phyloP scores from a whole-genome alignment of 2,113 vertebrate genomes.

The Melanostigma gelatinosum region DNA sequence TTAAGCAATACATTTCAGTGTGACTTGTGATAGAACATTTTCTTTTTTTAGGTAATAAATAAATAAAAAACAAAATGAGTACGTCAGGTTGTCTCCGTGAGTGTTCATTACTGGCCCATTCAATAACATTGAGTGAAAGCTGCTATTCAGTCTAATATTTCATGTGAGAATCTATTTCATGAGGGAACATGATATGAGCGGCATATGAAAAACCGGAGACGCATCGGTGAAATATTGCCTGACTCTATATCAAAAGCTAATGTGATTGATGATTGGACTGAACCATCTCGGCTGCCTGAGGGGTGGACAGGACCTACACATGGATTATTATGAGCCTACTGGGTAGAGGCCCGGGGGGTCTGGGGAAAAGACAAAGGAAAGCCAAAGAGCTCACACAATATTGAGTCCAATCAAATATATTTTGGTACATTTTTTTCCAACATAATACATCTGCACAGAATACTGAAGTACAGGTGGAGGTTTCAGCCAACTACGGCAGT shows the following conservation, averaged over 20 bases:
- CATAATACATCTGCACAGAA: background rate
- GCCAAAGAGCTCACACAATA: background rate
- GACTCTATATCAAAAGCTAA: conserved; percentile 37
- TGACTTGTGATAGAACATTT: conserved; percentile 89
- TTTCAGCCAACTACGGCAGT: background rate
- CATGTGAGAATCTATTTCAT: conserved; percentile 55
- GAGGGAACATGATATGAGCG: conserved; percentile 43
- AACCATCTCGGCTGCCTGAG: conserved; percentile 19
- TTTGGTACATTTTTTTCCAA: background rate
- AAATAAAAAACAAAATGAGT: conserved; percentile 82
- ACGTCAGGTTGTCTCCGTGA: conserved; percentile 54
- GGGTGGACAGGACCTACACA: background rate
- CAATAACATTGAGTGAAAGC: conserved; percentile 42
- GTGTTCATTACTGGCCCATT: conserved; percentile 58
- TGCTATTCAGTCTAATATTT: conserved; percentile 49
- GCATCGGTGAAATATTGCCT: conserved; percentile 57
- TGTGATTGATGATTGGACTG: conserved; percentile 35
- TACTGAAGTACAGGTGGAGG: background rate
- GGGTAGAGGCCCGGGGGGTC: background rate
- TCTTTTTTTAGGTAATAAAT: conserved; percentile 89
- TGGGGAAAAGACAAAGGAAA: background rate
- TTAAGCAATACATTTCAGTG: conserved; percentile 92
- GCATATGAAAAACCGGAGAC: conserved; percentile 23
- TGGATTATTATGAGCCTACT: background rate
- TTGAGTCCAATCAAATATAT: background rate